Evolutionary conservation across 2,113 vertebrate species (phyloP), one percentile per base, ranked within the genome.

Genomic region (Bos indicus): DNA sequence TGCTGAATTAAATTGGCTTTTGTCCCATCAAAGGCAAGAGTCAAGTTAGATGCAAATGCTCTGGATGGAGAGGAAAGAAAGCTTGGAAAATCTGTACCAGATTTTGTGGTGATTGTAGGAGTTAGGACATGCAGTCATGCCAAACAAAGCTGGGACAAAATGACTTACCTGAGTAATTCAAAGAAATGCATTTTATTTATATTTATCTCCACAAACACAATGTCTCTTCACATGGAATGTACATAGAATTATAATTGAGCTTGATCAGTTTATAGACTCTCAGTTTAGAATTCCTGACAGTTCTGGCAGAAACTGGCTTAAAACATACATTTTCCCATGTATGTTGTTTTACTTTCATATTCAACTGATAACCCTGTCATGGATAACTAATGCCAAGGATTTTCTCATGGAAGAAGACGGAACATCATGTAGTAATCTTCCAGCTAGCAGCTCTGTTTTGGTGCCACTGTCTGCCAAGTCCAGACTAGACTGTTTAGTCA

Each of bases 1-100:
- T 88, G 51, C 30, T 95, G 81, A 97, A 94, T 92, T 90, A 59
- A 94, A 56, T 9, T 96, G 91, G 62, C 62, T 95, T 94, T 96
- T 95, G 17, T 85, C 33, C 40, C 62, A 81, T 92, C 15, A 85
- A 74, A 97, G 43, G 25, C 54, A 97, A 96, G 84, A 85, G 17
- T 90, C 23, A 81, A 86, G 33, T 43, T 95, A 89, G 83, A 82
- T 77, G 28, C 81, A 95, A 77, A 93, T 43, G 23, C n/a, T 96
- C 43, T 95, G 43, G 46, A 90, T 88, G 57, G 71, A 81, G 7
- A 95, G 7, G 40, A 91, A 14, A 92, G 14, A 57, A 90, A 33
- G 51, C 23, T 84, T 64, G 36, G 56, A 95, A 97, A 96, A 64
- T 19, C 48, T 48, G 84, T 2, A 7, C 14, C 78, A 74, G 40